Evolutionary conservation across 1,140 invertebrate species (phyloP), one percentile per base, ranked within the genome.

Genomic region (Ceratitis capitata): DNA sequence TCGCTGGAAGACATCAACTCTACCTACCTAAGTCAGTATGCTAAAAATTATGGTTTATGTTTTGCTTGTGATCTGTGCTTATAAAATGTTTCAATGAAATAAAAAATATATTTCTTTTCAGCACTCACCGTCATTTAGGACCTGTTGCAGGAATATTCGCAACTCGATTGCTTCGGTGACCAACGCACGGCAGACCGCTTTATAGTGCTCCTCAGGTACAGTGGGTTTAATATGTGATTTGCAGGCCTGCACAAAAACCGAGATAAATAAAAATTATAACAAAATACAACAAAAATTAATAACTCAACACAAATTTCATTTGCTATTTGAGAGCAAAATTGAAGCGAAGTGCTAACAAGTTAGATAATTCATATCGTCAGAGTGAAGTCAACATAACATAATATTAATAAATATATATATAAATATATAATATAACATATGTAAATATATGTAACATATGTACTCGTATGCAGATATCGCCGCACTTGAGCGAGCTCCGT

Each of bases 151-250:
- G 94, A 99, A 99, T 32, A 96, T 95, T 19, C 96, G 94, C 83
- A 99, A 94, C 92, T 99, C 98, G 39, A 97, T 92, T 19, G 97
- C 96, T 93, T 99, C 98, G 2, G 97, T 95, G 29, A 98, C 96
- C 86, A 98, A 93, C 32, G 97, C 97, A 84, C 97, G 93, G 91
- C 98, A 97, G 56, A 99, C 97, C 78, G 97, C 97, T 89, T 95
- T 95, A 93, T 98, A 99, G 93, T 99, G 97, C 61, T 94, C 93
- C 88, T 96, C 96, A 0, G 96, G 89, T 87, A 88, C 86, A 83
- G 91, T 88, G 84, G 91, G 88, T 74, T 90, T 88, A 82, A 92
- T 88, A 32, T 92, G 89, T 85, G 91, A 89, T 88, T 87, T 88
- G 86, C 91, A 92, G 88, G 88, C 88, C 91, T 91, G 61, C 0